Percentiles rank a stretch among this genome's conserved stretches.
Evolutionary conservation across 2,797 vertebrate species (phyloP).

Genomic region (Gadopsis marmoratus): DNA sequence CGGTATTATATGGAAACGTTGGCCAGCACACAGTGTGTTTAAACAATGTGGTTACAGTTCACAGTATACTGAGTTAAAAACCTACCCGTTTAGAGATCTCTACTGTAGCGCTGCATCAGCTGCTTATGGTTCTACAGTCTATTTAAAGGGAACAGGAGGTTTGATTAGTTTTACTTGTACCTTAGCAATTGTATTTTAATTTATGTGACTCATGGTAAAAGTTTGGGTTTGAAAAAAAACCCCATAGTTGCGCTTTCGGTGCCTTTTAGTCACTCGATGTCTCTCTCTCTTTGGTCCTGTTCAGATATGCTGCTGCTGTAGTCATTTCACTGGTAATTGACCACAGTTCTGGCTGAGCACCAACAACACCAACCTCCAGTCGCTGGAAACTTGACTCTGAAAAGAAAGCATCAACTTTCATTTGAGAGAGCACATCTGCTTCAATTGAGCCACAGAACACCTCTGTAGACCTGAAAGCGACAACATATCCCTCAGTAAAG

Average conservation of each 20-base stretch:
- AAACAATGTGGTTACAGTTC: slow-evolving; percentile 24
- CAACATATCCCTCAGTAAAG: slow-evolving; percentile 42
- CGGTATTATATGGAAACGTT: slow-evolving; percentile 19
- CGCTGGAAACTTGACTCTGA: slow-evolving; percentile 65
- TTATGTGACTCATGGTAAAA: slow-evolving; percentile 12
- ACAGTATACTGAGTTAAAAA: slow-evolving; percentile 9
- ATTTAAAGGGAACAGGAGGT: background rate
- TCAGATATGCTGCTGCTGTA: slow-evolving; percentile 62
- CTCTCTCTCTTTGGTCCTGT: slow-evolving; percentile 26
- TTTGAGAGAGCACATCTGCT: slow-evolving; percentile 52
- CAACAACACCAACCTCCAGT: slow-evolving; percentile 52
- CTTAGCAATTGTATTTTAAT: background rate
- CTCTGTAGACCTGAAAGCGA: slow-evolving; percentile 37
- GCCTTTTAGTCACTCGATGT: slow-evolving; percentile 27
- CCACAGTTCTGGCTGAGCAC: slow-evolving; percentile 71
- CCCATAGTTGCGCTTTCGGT: slow-evolving; percentile 1
- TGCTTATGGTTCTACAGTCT: background rate
- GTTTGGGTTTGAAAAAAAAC: slow-evolving; percentile 5
- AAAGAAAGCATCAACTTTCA: slow-evolving; percentile 71
- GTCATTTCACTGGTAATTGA: slow-evolving; percentile 81
- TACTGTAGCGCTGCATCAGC: background rate
- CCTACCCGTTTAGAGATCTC: background rate
- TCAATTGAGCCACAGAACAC: slow-evolving; percentile 51
- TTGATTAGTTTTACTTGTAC: slow-evolving; percentile 15
- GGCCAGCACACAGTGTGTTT: background rate